phyloP scores from a whole-genome alignment of 2,797 vertebrate genomes.

The Sebastes umbrosus region DNA sequence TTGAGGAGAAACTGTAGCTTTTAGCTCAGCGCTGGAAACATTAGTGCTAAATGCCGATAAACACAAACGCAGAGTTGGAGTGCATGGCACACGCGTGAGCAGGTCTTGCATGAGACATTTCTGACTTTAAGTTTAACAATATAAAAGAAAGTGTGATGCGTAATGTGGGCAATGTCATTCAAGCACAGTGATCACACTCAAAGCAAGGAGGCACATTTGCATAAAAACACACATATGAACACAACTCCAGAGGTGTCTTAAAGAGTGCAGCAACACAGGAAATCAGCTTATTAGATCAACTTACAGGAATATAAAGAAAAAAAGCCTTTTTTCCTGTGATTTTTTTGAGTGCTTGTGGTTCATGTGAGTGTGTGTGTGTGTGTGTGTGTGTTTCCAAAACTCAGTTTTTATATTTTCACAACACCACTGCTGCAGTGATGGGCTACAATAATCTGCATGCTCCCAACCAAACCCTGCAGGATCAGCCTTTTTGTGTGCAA shows the following conservation, averaged over 20 bases:
- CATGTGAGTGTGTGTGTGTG: neutral
- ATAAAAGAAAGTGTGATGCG: neutral
- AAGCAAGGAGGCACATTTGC: constrained; percentile 18
- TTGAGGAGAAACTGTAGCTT: constrained; percentile 87
- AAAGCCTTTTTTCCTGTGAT: neutral
- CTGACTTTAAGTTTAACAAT: constrained; percentile 31
- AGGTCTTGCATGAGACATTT: constrained; percentile 29
- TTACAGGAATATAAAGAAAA: neutral
- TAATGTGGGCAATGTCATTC: constrained; percentile 40
- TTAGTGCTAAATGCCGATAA: constrained; percentile 81
- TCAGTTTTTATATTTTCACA: constrained; percentile 50
- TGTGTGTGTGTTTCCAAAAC: constrained; percentile 6
- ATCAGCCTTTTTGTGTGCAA: neutral
- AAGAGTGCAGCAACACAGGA: neutral
- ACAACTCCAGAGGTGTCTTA: neutral
- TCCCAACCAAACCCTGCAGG: neutral
- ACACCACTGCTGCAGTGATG: constrained; percentile 37
- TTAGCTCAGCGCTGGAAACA: constrained; percentile 79
- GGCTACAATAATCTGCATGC: neutral
- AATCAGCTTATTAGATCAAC: neutral
- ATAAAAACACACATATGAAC: constrained; percentile 5
- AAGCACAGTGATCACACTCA: constrained; percentile 32
- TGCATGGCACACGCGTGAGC: constrained; percentile 32
- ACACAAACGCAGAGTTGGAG: constrained; percentile 67
- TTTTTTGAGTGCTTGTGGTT: neutral